Base-by-base conservation (phyloP, 2,797 vertebrate species). In the Spheniscus humboldti region DNA sequence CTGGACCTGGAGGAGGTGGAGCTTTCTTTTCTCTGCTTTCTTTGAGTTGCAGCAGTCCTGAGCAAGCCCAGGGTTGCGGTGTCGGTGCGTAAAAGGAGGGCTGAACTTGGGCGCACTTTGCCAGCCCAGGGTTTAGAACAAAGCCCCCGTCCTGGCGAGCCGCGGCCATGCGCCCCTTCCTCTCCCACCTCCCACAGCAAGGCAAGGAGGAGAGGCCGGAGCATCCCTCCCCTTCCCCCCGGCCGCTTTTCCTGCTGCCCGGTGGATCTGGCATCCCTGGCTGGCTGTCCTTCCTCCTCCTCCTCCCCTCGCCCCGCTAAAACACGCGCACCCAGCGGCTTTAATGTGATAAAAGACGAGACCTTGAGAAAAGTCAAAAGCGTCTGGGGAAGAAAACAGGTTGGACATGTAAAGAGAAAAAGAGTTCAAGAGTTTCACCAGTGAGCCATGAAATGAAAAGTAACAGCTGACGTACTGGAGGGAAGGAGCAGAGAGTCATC, bases 371-470 rank as follows among this genome's bases (percentile, higher is more conserved):
- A 93, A 94, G 75, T 62, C 84, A 95, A 41, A 92, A 89, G 82
- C 55, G 50, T 43, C 35, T 48, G 66, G 43, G 67, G 37, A 91
- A 94, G 62, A 84, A 92, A 95, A 62, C 76, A 75, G 52, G 90
- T 80, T 93, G 97, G 94, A 96, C 90, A 80, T 80, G 90, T 95
- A 87, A 95, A 95, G 94, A 88, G 76, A 93, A 77, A 75, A 92
- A 96, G 97, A 98, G 97, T 97, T 96, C 62, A 93, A 96, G 97
- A 98, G 97, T 98, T 98, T 98, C 98, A 98, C 93, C 97, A 97
- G 96, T 97, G 97, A 99, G 97, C 97, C 98, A 96, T 98, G 98
- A 98, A 98, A 98, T 98, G 98, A 98, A 97, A 98, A 98, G 98
- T 96, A 98, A 94, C 97, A 98, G 98, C 98, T 98, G 98, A 98